These are phyloP conservation scores for Aspiorhynchus laticeps DNA, from an alignment of 2,113 vertebrate genomes.

Conservation along the genomic window DNA sequence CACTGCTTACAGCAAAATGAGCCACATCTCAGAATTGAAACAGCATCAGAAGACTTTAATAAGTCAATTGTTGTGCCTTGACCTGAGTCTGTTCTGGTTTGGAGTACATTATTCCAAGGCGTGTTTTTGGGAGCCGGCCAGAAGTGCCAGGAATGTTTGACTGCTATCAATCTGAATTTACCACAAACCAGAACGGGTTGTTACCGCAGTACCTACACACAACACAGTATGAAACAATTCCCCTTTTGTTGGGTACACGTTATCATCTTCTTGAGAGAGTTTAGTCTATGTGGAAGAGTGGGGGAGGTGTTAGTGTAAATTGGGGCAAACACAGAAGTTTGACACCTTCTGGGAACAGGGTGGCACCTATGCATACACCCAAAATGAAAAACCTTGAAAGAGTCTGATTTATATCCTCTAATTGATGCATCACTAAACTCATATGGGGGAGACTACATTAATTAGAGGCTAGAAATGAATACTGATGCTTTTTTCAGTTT, in stretches of 20 bases:
- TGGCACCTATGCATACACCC: neutral
- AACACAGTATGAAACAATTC: neutral
- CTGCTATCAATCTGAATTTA: constrained; percentile 37
- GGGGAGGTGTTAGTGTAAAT: neutral
- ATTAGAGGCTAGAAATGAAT: neutral
- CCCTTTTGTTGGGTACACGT: neutral
- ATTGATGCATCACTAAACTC: neutral
- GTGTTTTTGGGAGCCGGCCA: constrained; percentile 60
- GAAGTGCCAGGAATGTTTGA: constrained; percentile 51
- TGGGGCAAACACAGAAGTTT: constrained; percentile 16
- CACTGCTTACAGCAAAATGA: neutral
- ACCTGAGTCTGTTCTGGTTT: constrained; percentile 27
- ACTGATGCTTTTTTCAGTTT: neutral
- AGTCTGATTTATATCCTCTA: neutral
- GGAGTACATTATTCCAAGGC: constrained; percentile 52
- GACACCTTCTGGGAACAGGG: constrained; percentile 1
- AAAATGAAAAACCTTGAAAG: neutral
- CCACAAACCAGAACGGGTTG: neutral
- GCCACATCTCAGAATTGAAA: neutral
- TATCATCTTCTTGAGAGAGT: constrained; percentile 20
- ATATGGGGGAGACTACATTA: neutral
- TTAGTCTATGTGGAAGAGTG: neutral
- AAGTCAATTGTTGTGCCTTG: neutral
- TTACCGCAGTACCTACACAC: neutral
- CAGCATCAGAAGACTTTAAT: neutral